phyloP scores from a whole-genome alignment of 2,113 vertebrate species.

The Poeciliopsis retropinna region DNA sequence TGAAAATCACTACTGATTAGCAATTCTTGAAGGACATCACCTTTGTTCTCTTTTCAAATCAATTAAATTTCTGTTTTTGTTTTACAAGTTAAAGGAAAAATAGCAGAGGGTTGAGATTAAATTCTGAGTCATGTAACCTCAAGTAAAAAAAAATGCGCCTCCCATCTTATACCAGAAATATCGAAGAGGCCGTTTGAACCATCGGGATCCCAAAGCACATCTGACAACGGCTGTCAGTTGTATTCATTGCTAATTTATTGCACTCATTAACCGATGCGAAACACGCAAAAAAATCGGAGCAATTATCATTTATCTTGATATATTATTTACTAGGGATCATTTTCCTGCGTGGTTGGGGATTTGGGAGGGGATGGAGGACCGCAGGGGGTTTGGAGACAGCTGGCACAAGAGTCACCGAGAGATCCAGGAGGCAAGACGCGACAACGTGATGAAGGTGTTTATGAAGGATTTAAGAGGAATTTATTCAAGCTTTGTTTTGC shows the following conservation, averaged over 20 bases:
- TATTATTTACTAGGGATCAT: slow-evolving; percentile 98
- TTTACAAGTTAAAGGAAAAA: neutral
- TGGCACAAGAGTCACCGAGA: slow-evolving; percentile 50
- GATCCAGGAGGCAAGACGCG: slow-evolving; percentile 41
- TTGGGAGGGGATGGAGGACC: slow-evolving; percentile 70
- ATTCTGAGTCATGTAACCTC: neutral
- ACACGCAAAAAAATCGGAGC: slow-evolving; percentile 84
- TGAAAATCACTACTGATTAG: neutral
- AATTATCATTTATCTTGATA: slow-evolving; percentile 99
- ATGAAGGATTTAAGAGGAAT: slow-evolving; percentile 9
- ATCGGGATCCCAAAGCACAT: slow-evolving; percentile 42
- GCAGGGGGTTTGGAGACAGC: slow-evolving; percentile 74
- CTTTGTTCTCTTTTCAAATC: neutral
- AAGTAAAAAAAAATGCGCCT: neutral
- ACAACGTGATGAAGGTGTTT: slow-evolving; percentile 42
- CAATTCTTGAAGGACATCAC: neutral
- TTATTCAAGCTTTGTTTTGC: slow-evolving; percentile 6
- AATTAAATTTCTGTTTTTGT: neutral
- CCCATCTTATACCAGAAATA: neutral
- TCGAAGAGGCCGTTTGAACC: slow-evolving; percentile 36
- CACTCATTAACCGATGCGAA: slow-evolving; percentile 93
- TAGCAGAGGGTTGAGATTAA: neutral
- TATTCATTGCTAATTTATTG: slow-evolving; percentile 97
- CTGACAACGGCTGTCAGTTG: slow-evolving; percentile 89
- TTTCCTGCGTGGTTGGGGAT: slow-evolving; percentile 88